phyloP scores from a whole-genome alignment of 2,113 vertebrate genomes.

The Orthonyx spaldingii region DNA sequence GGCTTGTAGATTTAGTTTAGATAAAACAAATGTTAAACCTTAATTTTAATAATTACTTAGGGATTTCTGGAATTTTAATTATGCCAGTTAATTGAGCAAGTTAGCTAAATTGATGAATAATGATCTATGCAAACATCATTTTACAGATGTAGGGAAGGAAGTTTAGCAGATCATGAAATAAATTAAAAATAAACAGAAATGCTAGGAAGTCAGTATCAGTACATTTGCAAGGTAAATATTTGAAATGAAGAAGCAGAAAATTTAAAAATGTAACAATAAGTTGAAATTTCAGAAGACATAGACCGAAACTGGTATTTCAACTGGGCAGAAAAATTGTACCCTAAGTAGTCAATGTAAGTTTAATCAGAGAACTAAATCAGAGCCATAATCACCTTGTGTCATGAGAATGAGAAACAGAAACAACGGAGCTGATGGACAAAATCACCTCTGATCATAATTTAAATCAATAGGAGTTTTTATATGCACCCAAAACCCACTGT shows the following conservation, averaged over 20 bases:
- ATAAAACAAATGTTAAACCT: neutral
- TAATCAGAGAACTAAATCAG: neutral
- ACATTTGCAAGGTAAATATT: neutral
- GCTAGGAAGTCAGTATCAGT: neutral
- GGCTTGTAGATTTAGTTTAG: neutral
- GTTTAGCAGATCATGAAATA: neutral
- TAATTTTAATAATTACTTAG: conserved; percentile 11
- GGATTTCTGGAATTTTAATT: conserved; percentile 29
- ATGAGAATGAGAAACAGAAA: neutral
- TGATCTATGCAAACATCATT: neutral
- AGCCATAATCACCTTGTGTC: neutral
- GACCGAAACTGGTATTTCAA: neutral
- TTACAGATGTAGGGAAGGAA: neutral
- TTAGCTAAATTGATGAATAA: neutral
- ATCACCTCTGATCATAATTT: neutral
- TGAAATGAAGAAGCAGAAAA: neutral
- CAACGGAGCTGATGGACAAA: neutral
- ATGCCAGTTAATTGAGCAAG: neutral
- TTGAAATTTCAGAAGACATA: neutral
- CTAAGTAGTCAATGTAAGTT: neutral
- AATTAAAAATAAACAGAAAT: conserved; percentile 11
- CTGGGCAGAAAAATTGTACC: neutral
- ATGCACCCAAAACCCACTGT: neutral
- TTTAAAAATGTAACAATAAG: neutral
- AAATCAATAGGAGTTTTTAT: neutral